A percentile compares a stretch with the other conserved stretches of the same genome.
phyloP scores from a whole-genome alignment of 2,113 vertebrate species.

The Gobius niger region DNA sequence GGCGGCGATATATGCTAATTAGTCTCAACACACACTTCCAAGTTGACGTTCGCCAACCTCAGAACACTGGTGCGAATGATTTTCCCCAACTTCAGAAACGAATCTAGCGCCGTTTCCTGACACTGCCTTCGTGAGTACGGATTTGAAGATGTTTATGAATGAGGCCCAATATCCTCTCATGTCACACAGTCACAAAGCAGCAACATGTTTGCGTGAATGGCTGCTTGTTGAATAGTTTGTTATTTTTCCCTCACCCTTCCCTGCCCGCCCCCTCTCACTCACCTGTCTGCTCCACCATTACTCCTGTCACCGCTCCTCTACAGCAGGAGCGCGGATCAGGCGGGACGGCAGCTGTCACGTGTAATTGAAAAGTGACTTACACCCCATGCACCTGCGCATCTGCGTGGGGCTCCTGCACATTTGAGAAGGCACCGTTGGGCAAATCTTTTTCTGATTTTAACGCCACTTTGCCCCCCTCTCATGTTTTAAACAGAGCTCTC shows the following conservation, averaged over 20 bases:
- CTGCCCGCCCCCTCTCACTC: conserved; percentile 46
- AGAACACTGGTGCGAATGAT: too few relatives aligned
- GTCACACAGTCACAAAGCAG: background rate
- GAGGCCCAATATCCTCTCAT: too few relatives aligned
- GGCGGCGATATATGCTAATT: too few relatives aligned
- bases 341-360: conserved; percentile 72
- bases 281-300: conserved; percentile 65
- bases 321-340: conserved; percentile 68
- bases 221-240: background rate
- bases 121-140: too few relatives aligned
- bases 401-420: conserved; percentile 18
- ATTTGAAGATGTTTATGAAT: too few relatives aligned
- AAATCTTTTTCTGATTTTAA: conserved; percentile 68
- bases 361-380: conserved; percentile 78
- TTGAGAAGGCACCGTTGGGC: conserved; percentile 47
- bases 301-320: conserved; percentile 60
- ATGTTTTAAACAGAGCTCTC: conserved; percentile 22
- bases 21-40: too few relatives aligned
- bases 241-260: conserved; percentile 12
- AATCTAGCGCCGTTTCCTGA: too few relatives aligned
- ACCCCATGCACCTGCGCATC: conserved; percentile 32
- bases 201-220: background rate
- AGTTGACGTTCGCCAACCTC: too few relatives aligned
- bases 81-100: too few relatives aligned
- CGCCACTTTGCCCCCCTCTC: conserved; percentile 35